Evolutionary conservation across 1,140 invertebrate genomes (phyloP).

Genomic region (Drosophila fuyamai): DNA sequence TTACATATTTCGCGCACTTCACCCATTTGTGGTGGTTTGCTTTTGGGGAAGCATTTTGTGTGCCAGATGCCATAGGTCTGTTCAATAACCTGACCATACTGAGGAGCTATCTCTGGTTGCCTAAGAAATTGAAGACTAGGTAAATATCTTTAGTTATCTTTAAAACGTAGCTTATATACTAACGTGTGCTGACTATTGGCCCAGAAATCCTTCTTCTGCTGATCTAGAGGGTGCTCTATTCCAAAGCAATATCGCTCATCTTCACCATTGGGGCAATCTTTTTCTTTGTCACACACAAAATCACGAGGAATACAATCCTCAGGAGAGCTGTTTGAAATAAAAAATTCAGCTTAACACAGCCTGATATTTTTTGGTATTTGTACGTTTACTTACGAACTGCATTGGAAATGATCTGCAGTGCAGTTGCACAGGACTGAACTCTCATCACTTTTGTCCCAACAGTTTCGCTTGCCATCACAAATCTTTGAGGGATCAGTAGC

Average conservation of each 20-base stretch:
- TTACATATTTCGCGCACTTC: constrained; percentile 85
- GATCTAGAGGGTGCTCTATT: constrained; percentile 72
- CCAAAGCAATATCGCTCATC: constrained; percentile 88
- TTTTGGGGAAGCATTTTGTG: constrained; percentile 86
- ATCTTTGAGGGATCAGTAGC: constrained; percentile 88
- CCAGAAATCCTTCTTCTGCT: constrained; percentile 55
- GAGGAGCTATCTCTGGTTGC: constrained; percentile 28
- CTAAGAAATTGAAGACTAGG: constrained; percentile 25
- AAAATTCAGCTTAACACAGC: neutral
- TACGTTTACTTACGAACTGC: constrained; percentile 84
- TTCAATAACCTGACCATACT: constrained; percentile 86
- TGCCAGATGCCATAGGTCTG: constrained; percentile 87
- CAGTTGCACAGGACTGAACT: constrained; percentile 88
- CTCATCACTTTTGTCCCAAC: constrained; percentile 92
- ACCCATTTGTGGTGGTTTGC: constrained; percentile 61
- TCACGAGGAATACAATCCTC: constrained; percentile 88
- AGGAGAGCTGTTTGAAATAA: constrained; percentile 44
- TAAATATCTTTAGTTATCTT: neutral
- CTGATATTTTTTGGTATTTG: too few species aligned
- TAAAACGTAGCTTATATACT: neutral
- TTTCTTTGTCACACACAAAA: constrained; percentile 89
- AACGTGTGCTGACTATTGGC: constrained; percentile 43
- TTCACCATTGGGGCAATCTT: constrained; percentile 89
- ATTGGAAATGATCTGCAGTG: constrained; percentile 85
- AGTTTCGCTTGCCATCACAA: constrained; percentile 92